These are phyloP conservation scores for Nothoprocta perdicaria DNA, from an alignment of 2,113 vertebrate species.

Conservation along the genomic window DNA sequence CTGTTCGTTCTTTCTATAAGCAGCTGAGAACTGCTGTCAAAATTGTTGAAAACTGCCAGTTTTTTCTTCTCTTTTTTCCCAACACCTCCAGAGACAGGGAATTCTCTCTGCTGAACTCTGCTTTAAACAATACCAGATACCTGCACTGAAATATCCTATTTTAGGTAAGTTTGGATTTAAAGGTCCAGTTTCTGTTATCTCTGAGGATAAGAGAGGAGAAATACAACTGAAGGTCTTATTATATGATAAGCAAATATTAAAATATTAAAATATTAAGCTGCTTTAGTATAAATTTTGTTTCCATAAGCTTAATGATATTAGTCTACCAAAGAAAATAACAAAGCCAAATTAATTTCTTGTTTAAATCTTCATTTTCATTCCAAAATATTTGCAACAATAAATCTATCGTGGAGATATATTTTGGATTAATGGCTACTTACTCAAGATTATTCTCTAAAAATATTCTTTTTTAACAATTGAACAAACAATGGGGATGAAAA, in stretches of 20 bases:
- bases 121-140: background rate
- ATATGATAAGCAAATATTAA: background rate
- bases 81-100: background rate
- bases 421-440: background rate
- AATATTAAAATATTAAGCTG: background rate
- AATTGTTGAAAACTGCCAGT: conserved; percentile 36
- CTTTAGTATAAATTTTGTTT: background rate
- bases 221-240: background rate
- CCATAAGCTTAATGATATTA: background rate
- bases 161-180: background rate
- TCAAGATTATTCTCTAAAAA: background rate
- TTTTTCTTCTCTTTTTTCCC: background rate
- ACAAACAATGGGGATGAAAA: conserved; percentile 27
- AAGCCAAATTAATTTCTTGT: background rate
- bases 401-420: background rate
- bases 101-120: conserved; percentile 4
- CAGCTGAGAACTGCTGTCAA: conserved; percentile 40
- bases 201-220: background rate
- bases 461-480: conserved; percentile 13
- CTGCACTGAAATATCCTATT: background rate
- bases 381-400: background rate
- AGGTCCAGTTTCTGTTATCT: background rate
- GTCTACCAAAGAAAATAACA: background rate
- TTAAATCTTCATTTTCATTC: background rate
- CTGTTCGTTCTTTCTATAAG: conserved; percentile 30